phyloP scores from a whole-genome alignment of 2,113 vertebrate species.

The Passer domesticus region DNA sequence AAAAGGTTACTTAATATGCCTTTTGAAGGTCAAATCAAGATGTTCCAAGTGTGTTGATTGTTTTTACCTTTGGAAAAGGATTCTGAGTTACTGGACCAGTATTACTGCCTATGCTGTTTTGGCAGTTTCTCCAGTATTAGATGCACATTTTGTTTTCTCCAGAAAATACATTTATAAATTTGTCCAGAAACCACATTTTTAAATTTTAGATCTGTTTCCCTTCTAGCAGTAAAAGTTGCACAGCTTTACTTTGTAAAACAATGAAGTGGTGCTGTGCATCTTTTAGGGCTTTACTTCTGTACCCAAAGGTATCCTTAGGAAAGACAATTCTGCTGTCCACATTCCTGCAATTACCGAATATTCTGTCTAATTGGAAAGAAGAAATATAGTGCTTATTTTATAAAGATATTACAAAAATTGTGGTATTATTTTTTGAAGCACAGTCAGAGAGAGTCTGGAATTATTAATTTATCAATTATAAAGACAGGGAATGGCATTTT shows the following conservation, averaged over 20 bases:
- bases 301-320: neutral
- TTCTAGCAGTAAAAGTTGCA: neutral
- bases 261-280: neutral
- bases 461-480: neutral
- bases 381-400: neutral
- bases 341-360: neutral
- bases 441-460: neutral
- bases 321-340: neutral
- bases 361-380: constrained; percentile 6
- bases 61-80: neutral
- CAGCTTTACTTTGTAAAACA: neutral
- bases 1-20: neutral
- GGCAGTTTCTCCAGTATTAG: neutral
- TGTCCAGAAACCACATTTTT: neutral
- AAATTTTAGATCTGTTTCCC: neutral
- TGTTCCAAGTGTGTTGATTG: neutral
- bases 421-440: neutral
- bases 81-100: neutral
- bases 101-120: neutral
- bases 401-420: neutral
- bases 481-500: neutral
- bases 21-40: neutral
- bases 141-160: neutral
- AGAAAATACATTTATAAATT: neutral
- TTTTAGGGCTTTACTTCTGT: neutral